Evolutionary conservation across 92 coral and sea anemone genomes (phyloP).

Genomic region (Blastomussa wellsi): DNA sequence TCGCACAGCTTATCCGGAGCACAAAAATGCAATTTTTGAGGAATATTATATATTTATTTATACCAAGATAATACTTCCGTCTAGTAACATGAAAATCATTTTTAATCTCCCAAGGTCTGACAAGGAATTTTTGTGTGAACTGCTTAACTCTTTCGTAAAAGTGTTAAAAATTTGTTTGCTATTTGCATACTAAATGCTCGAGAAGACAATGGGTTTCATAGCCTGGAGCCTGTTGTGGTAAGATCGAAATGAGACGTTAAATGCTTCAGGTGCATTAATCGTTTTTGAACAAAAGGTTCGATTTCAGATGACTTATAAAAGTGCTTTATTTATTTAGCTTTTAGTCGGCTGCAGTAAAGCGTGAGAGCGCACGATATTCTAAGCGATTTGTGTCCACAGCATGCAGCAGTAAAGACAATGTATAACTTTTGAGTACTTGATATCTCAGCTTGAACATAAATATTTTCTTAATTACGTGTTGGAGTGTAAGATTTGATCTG

Average conservation of each 20-base stretch:
- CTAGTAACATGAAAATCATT: background rate
- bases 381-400: constrained; percentile 7
- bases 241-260: constrained; percentile 5
- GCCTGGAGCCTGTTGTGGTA: background rate
- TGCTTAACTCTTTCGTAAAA: background rate
- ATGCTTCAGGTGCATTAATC: background rate
- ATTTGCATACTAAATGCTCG: constrained; percentile 19
- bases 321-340: background rate
- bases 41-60: background rate
- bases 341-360: background rate
- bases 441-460: background rate
- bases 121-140: background rate
- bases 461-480: background rate
- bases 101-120: background rate
- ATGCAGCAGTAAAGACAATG: background rate
- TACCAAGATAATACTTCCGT: constrained; percentile 1
- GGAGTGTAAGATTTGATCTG: background rate
- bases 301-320: constrained; percentile 11
- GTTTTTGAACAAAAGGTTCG: background rate
- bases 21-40: background rate
- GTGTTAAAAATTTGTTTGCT: background rate
- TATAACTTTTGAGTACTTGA: background rate
- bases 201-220: background rate
- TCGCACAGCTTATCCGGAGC: background rate
- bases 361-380: background rate